These are phyloP conservation scores for Heliothis virescens DNA, from an alignment of 1,140 invertebrate species.

Conservation along the genomic window DNA sequence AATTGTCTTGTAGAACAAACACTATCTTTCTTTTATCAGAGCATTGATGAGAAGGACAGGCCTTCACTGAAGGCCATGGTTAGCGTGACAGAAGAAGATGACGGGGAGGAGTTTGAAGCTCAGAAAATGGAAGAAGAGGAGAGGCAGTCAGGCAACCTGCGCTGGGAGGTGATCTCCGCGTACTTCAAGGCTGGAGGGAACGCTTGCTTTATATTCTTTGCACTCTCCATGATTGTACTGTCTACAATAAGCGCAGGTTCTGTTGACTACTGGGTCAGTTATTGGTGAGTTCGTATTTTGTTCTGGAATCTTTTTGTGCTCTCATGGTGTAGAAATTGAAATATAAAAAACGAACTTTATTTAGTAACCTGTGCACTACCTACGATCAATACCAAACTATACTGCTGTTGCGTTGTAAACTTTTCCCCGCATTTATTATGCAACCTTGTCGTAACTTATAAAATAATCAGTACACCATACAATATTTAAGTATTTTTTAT, in stretches of 20 bases:
- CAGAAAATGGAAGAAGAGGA: slow-evolving; percentile 79
- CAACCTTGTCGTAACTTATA: not conserved
- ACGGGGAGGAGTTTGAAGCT: slow-evolving; percentile 79
- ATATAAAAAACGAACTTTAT: too few relatives aligned
- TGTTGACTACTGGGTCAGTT: slow-evolving; percentile 91
- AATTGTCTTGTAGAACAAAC: not conserved
- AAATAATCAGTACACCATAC: slow-evolving; percentile 4
- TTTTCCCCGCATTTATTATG: not conserved
- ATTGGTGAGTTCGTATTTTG: slow-evolving; percentile 85
- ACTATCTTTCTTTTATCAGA: slow-evolving; percentile 56
- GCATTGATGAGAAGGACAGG: slow-evolving; percentile 66
- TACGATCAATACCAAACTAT: too few relatives aligned
- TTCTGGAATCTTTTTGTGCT: not conserved
- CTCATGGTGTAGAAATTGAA: too few relatives aligned
- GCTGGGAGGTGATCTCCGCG: slow-evolving; percentile 86
- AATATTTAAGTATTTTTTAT: too few relatives aligned
- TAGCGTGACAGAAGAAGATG: slow-evolving; percentile 72
- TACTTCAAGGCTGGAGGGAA: slow-evolving; percentile 87
- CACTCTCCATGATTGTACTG: slow-evolving; percentile 81
- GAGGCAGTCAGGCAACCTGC: slow-evolving; percentile 87
- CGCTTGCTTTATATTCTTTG: slow-evolving; percentile 75
- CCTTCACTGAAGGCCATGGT: slow-evolving; percentile 58
- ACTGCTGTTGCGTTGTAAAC: too few relatives aligned
- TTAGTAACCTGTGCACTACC: too few relatives aligned
- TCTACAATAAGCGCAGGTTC: slow-evolving; percentile 85